Conservation (phyloP, 2,888 invertebrate species). For the Microchrysa polita region DNA sequence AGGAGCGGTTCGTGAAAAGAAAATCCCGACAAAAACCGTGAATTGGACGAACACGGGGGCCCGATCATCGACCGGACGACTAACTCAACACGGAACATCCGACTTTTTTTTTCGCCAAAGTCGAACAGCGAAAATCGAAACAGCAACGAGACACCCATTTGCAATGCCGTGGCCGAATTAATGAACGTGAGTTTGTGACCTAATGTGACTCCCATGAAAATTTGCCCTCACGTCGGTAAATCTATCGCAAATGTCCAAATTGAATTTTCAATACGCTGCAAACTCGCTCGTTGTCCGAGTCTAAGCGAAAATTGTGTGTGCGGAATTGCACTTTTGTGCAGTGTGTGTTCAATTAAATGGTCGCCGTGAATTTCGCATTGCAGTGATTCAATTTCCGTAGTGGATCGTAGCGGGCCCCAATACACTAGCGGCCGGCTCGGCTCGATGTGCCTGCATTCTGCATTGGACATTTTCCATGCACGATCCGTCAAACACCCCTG, state of each 20-base stretch:
- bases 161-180: too few relatives aligned
- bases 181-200: neutral
- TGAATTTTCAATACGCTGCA: neutral
- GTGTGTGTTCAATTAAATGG: neutral
- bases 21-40: too few relatives aligned
- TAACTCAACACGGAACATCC: conserved; percentile 6
- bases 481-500: conserved; percentile 13
- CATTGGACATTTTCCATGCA: neutral
- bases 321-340: neutral
- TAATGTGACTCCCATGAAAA: neutral
- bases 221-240: neutral
- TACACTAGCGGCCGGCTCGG: neutral
- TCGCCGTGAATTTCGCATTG: conserved; percentile 9
- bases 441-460: neutral
- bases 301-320: neutral
- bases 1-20: neutral
- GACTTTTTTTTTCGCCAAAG: neutral
- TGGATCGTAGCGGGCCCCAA: neutral
- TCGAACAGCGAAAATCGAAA: neutral
- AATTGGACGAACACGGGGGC: neutral
- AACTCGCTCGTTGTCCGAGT: neutral
- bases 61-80: neutral
- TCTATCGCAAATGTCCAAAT: neutral
- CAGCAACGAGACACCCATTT: too few relatives aligned
- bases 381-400: conserved; percentile 37